Base-by-base conservation (phyloP, 2,113 vertebrate genomes). In the Poeciliopsis prolifica region DNA sequence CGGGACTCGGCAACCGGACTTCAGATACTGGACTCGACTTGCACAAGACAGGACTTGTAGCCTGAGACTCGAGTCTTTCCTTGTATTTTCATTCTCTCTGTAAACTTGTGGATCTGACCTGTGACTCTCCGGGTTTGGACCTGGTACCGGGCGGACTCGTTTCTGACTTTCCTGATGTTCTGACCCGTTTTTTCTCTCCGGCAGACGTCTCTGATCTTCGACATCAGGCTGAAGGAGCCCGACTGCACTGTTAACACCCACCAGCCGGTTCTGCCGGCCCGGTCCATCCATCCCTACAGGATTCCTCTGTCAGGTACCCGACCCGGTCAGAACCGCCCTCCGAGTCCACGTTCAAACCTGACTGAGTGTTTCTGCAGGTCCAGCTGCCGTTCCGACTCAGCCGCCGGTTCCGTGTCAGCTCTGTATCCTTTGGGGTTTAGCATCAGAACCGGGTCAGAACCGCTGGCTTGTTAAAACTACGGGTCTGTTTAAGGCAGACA, bases 121-220 rank as follows among this genome's bases (percentile, higher is more conserved):
- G 17, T 48, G 44, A 48, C 15, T 5, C 15, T 48, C 44, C 17
- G 15, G 14, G 44, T 15, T 48, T 48, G 5, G 44, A 48, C 14
- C 44, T 19, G 44, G 17, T 19, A 48, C 14, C 17, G 19, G 24
- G 51, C 24, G 9, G 51, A 11, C 64, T 29, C 29, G 19, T 26
- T 26, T 30, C 8, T 48, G 35, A 0, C 10, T 3, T 10, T 37
- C 2, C 35, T 37, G 35, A 37, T 11, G 35, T 9, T 10, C 35
- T 35, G 35, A 35, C 35, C 35, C 35, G 35, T 11, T 10, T 28
- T n/a, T 66, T 58, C 10, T 58, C 17, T 76, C 4, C 61, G 8
- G 15, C 86, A 99, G 98, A 99, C 97, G 0, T 99, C 98, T 0
- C 93, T 99, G 62, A 95, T 99, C 85, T 99, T 97, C 84, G 98